Evolutionary conservation across 2,113 vertebrate genomes (phyloP).

Genomic region (Solea solea): DNA sequence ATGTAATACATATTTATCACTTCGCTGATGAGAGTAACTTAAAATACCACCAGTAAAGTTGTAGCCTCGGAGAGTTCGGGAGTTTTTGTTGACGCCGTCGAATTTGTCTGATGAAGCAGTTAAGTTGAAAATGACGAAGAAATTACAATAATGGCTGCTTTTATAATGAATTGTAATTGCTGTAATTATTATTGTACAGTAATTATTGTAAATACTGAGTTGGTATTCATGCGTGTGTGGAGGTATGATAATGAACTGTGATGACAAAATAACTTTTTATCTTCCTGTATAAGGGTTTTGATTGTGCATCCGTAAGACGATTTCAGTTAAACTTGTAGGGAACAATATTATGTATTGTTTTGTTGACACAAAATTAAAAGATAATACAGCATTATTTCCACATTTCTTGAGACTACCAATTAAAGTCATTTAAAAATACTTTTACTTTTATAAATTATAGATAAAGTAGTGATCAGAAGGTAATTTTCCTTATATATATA

Average conservation of each 20-base stretch:
- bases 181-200: constrained; percentile 46
- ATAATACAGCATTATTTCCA: too few species aligned
- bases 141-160: constrained; percentile 49
- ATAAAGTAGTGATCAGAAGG: too few species aligned
- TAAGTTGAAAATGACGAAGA: constrained; percentile 45
- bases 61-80: constrained; percentile 14
- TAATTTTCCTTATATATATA: too few species aligned
- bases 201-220: constrained; percentile 63
- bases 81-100: constrained; percentile 20
- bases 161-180: constrained; percentile 59
- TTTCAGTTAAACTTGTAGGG: too few species aligned
- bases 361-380: too few species aligned
- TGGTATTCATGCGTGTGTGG: constrained; percentile 33
- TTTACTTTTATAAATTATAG: too few species aligned
- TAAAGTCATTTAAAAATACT: too few species aligned
- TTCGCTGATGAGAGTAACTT: constrained; percentile 27
- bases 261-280: constrained; percentile 2
- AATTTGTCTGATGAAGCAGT: constrained; percentile 47
- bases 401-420: neutral
- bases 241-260: constrained; percentile 19
- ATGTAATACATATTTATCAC: constrained; percentile 35
- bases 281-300: too few species aligned
- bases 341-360: too few species aligned
- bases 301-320: neutral
- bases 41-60: constrained; percentile 13